Evolutionary conservation across 1,140 invertebrate genomes (phyloP).

Genomic region (Stegodyphus dumicola): DNA sequence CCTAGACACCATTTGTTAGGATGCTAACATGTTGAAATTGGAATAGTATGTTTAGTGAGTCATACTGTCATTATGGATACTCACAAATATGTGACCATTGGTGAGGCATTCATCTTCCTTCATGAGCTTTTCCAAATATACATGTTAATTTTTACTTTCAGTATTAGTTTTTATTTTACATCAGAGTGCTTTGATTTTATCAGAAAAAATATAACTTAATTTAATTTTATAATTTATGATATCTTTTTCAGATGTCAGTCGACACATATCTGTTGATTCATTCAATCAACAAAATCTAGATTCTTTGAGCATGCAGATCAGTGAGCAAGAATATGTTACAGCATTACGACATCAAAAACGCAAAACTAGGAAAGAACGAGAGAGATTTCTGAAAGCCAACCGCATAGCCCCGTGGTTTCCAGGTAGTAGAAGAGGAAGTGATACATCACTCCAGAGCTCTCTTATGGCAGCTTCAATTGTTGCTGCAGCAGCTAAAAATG

Average conservation of each 20-base stretch:
- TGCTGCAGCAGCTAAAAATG: slow-evolving; percentile 7
- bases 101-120: too few species aligned
- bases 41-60: too few species aligned
- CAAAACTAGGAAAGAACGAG: slow-evolving; percentile 80
- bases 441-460: slow-evolving; percentile 80
- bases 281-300: slow-evolving; percentile 76
- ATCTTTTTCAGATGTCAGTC: slow-evolving; percentile 58
- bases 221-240: neutral
- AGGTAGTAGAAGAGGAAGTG: slow-evolving; percentile 73
- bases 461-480: slow-evolving; percentile 23
- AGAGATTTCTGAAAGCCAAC: slow-evolving; percentile 65
- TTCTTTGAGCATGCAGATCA: slow-evolving; percentile 78
- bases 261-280: slow-evolving; percentile 48
- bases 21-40: too few species aligned
- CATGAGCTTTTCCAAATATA: too few species aligned
- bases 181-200: too few species aligned
- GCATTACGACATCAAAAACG: slow-evolving; percentile 74
- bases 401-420: slow-evolving; percentile 66
- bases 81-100: too few species aligned
- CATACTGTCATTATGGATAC: too few species aligned
- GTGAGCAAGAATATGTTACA: slow-evolving; percentile 62
- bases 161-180: too few species aligned
- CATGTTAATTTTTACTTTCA: too few species aligned
- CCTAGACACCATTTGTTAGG: too few species aligned
- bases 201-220: too few species aligned